Conservation (phyloP, 2,797 vertebrate genomes). For the Gymnopithys bicolor region DNA sequence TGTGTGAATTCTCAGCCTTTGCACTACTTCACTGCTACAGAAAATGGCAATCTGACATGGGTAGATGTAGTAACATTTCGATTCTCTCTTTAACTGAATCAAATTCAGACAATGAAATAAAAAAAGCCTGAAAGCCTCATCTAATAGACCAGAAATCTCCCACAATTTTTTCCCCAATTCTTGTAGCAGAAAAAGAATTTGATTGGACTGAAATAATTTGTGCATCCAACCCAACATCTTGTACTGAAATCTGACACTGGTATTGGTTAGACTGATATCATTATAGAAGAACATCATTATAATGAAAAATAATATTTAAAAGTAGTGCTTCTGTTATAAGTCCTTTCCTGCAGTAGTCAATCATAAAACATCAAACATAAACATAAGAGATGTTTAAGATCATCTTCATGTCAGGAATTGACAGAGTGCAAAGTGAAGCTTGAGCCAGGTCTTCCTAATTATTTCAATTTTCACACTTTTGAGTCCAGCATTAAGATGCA, state of each 20-base stretch:
- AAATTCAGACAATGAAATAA: neutral
- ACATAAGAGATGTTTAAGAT: neutral
- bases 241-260: neutral
- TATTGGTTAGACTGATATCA: neutral
- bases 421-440: neutral
- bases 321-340: neutral
- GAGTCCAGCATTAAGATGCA: neutral
- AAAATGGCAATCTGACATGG: neutral
- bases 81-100: neutral
- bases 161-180: neutral
- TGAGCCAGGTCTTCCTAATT: neutral
- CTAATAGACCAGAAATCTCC: neutral
- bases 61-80: neutral
- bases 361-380: neutral
- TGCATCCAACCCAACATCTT: neutral
- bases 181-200: neutral
- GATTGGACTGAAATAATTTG: neutral
- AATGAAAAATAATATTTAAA: slow-evolving; percentile 24
- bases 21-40: neutral
- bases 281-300: neutral
- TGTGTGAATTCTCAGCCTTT: neutral
- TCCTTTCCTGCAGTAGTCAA: neutral
- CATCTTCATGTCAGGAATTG: neutral
- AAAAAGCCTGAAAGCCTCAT: neutral
- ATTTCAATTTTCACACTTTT: neutral